phyloP scores from a whole-genome alignment of 2,888 invertebrate genomes.

The Thereva nobilitata region DNA sequence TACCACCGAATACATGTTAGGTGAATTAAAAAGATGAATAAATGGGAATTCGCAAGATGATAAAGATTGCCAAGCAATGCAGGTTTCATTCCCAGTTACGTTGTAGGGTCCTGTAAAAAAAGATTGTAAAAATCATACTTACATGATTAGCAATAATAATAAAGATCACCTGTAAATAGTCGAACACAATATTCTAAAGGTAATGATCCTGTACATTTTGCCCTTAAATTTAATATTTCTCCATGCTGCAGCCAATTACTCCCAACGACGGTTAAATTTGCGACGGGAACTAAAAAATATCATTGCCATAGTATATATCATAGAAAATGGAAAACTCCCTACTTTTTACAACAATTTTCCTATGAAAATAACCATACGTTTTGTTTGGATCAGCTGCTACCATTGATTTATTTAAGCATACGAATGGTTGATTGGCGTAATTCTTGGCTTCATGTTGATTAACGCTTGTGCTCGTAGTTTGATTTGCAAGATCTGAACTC shows the following conservation, averaged over 20 bases:
- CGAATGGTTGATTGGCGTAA: slow-evolving; percentile 55
- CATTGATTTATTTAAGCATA: slow-evolving; percentile 65
- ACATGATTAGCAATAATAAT: neutral
- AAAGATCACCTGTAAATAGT: slow-evolving; percentile 62
- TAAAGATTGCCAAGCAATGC: slow-evolving; percentile 57
- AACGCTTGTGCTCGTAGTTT: slow-evolving; percentile 4
- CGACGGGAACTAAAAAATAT: slow-evolving; percentile 68
- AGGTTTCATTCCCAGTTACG: slow-evolving; percentile 78
- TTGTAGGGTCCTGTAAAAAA: slow-evolving; percentile 60
- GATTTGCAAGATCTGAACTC: slow-evolving; percentile 27
- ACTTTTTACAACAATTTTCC: slow-evolving; percentile 71
- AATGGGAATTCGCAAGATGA: slow-evolving; percentile 66
- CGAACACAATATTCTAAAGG: slow-evolving; percentile 73
- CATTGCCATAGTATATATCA: neutral
- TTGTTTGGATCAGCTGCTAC: slow-evolving; percentile 68
- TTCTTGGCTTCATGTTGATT: slow-evolving; percentile 3
- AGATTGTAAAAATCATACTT: neutral
- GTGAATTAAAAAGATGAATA: slow-evolving; percentile 70
- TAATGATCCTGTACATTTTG: slow-evolving; percentile 75
- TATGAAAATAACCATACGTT: slow-evolving; percentile 74
- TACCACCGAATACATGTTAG: slow-evolving; percentile 75
- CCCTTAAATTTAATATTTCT: slow-evolving; percentile 71
- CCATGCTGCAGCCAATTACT: slow-evolving; percentile 83
- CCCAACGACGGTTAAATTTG: slow-evolving; percentile 71
- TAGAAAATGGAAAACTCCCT: slow-evolving; percentile 44